Conservation (phyloP, 2,888 invertebrate genomes). For the Ephialtes manifestator region DNA sequence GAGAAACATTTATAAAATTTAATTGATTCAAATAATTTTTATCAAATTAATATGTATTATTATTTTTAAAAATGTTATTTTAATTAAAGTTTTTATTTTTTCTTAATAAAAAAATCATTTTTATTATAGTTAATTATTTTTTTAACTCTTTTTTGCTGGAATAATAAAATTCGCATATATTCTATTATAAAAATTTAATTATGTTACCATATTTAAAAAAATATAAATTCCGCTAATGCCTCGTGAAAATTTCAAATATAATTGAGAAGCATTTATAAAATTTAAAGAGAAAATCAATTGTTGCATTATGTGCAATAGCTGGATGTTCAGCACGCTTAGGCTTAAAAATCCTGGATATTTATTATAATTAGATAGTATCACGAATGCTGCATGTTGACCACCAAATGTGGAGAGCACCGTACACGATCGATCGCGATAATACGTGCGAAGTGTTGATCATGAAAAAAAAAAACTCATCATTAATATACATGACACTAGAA, state of each 20-base stretch:
- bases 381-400: constrained; percentile 78
- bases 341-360: constrained; percentile 21
- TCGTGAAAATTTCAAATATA: neutral
- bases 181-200: neutral
- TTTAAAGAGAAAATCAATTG: neutral
- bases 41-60: no score
- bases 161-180: neutral
- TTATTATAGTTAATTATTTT: neutral
- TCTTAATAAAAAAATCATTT: no score
- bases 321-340: constrained; percentile 60
- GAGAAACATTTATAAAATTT: neutral
- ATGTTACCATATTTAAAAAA: neutral
- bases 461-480: constrained; percentile 31
- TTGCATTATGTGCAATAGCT: neutral
- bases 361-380: constrained; percentile 30
- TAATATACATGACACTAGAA: constrained; percentile 23
- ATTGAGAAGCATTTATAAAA: neutral
- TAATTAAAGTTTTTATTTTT: no score
- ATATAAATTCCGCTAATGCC: neutral
- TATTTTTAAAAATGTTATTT: no score
- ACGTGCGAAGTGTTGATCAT: constrained; percentile 46
- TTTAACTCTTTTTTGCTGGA: neutral
- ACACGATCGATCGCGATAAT: constrained; percentile 65
- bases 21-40: no score
- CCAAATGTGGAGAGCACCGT: constrained; percentile 62